These are phyloP conservation scores for Nyctalus aviator DNA, from an alignment of 2,797 vertebrate genomes.

Conservation along the genomic window DNA sequence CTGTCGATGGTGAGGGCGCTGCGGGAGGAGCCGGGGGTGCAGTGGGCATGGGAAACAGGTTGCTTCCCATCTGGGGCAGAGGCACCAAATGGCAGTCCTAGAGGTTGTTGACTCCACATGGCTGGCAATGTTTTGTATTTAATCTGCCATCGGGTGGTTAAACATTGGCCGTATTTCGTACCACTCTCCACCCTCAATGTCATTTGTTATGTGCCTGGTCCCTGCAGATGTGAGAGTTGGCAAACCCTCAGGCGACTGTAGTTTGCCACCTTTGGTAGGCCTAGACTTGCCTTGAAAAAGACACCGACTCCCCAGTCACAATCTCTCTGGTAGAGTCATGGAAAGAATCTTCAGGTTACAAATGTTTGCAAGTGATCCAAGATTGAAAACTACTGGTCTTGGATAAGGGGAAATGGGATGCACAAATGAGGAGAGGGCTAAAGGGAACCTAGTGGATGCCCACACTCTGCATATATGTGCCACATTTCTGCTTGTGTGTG, in stretches of 20 bases:
- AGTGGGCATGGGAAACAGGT: rapidly evolving
- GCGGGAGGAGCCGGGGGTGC: rapidly evolving
- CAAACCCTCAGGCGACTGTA: background rate
- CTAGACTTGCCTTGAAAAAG: conserved; percentile 19
- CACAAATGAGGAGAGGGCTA: background rate
- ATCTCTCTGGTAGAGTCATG: background rate
- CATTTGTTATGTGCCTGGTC: background rate
- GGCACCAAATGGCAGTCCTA: background rate
- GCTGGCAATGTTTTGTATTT: background rate
- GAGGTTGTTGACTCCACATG: background rate
- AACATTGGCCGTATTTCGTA: background rate
- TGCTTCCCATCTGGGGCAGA: background rate
- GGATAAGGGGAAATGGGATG: background rate
- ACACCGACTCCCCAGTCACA: background rate
- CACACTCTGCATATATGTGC: background rate
- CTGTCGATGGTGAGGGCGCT: conserved; percentile 75
- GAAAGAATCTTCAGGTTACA: background rate
- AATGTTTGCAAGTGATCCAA: background rate
- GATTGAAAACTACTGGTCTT: background rate
- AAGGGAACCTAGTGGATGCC: background rate
- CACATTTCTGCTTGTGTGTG: background rate
- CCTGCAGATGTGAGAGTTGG: background rate
- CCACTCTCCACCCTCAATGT: background rate
- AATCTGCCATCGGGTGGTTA: background rate
- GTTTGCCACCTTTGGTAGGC: background rate